Base-by-base conservation (phyloP, 2,113 vertebrate genomes). In the Phylloscopus whistleri region DNA sequence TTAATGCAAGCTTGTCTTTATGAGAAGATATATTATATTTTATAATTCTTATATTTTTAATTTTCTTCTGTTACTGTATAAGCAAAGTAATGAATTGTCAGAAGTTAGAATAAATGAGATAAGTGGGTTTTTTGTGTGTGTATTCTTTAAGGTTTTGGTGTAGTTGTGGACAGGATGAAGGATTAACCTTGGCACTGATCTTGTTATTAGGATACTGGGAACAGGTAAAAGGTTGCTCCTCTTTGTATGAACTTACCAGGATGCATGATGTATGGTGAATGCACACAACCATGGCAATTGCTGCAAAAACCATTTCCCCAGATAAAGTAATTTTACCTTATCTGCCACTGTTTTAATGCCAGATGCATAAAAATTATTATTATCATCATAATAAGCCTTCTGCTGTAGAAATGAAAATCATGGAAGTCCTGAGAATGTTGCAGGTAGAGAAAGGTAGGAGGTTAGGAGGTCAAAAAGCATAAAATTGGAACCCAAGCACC, bases 81-180 rank as follows among this genome's bases (percentile, higher is more conserved):
- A 43, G 2, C 11, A 73, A 87, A 73, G 41, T 22, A 46, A 74
- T 66, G 17, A 44, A 37, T 43, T 64, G 6, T 44, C 24, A 48
- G 46, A 60, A 53, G 17, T n/a, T 49, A 60, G 15, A 70, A 51
- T 37, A 68, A 75, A 70, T 55, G 4, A 84, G 4, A 24, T 56
- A 23, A 48, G 23, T 49, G 27, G 4, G 0, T 5, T 22, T 60
- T 31, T 28, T 52, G 10, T 31, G 13, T 30, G 1, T 16, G 3
- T 27, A 8, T 69, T 49, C 58, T 26, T 69, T 35, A 72, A 80
- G 20, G 28, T 74, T 64, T 59, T 80, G 10, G 4, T 41, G 43
- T 27, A 46, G 31, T 3, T 72, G 8, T 53, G n/a, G 19, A 26
- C 37, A 75, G 48, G 31, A 86, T 46, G 30, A 26, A 59, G 17